Evolutionary conservation across 2,113 vertebrate species (phyloP).

Genomic region (Dicrurus megarhynchus): DNA sequence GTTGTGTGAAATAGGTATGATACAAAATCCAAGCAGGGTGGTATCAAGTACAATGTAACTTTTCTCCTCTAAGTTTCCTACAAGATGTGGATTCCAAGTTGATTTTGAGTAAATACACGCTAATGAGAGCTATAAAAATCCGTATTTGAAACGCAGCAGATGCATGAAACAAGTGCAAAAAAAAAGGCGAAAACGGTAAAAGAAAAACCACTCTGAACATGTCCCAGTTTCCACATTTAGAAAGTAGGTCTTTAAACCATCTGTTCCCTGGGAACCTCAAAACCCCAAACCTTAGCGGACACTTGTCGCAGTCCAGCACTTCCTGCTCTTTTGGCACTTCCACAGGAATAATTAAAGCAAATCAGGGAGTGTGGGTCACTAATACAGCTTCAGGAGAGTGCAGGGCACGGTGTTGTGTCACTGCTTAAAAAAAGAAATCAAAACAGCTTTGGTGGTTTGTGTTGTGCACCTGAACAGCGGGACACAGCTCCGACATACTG

Average conservation of each 20-base stretch:
- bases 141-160: background rate
- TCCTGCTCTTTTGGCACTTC: background rate
- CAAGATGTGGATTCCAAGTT: background rate
- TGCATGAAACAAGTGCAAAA: background rate
- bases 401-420: background rate
- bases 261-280: constrained; percentile 25
- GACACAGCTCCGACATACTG: background rate
- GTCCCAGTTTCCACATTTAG: constrained; percentile 35
- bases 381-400: background rate
- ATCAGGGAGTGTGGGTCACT: background rate
- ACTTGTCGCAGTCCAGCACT: background rate
- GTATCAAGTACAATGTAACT: background rate
- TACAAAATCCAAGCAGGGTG: background rate
- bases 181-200: background rate
- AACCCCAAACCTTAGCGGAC: background rate
- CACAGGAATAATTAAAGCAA: background rate
- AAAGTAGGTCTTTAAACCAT: constrained; percentile 50
- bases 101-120: background rate
- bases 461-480: background rate
- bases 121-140: constrained; percentile 5
- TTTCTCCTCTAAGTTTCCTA: background rate
- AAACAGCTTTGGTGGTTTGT: background rate
- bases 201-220: background rate
- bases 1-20: background rate
- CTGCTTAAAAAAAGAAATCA: background rate